These are phyloP conservation scores for Crossocerus cetratus DNA, from an alignment of 2,888 invertebrate genomes.

Conservation along the genomic window DNA sequence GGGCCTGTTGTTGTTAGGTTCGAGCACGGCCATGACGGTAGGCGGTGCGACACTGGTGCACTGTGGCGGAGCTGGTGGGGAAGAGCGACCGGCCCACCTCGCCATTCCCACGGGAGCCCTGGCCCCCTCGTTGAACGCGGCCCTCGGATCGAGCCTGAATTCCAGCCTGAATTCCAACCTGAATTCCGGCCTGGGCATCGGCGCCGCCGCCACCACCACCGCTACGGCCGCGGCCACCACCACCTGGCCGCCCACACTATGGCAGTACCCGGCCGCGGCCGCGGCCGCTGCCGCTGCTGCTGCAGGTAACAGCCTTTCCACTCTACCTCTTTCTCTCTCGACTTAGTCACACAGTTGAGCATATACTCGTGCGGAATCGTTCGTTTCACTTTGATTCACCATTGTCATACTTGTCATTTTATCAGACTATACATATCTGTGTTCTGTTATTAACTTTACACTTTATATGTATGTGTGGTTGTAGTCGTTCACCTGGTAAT, in stretches of 20 bases:
- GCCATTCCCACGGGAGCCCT: slow-evolving; percentile 76
- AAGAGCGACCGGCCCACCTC: slow-evolving; percentile 78
- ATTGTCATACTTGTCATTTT: too few relatives aligned
- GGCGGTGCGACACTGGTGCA: slow-evolving; percentile 82
- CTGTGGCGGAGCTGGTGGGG: slow-evolving; percentile 82
- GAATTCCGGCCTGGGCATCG: slow-evolving; percentile 72
- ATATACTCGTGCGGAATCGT: background rate
- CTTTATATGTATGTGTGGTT: too few relatives aligned
- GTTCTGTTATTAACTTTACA: too few relatives aligned
- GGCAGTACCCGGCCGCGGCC: slow-evolving; percentile 81
- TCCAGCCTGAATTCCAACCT: slow-evolving; percentile 75
- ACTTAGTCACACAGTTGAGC: background rate
- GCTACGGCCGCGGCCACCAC: slow-evolving; percentile 64
- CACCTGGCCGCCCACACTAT: slow-evolving; percentile 79
- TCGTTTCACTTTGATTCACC: too few relatives aligned
- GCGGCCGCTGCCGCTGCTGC: slow-evolving; percentile 58
- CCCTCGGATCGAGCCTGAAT: slow-evolving; percentile 72
- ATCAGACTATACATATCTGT: too few relatives aligned
- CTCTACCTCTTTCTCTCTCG: background rate
- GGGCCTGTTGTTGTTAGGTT: slow-evolving; percentile 76
- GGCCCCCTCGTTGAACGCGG: slow-evolving; percentile 77
- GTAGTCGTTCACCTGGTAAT: too few relatives aligned
- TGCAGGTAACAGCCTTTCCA: slow-evolving; percentile 52
- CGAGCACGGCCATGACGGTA: slow-evolving; percentile 83
- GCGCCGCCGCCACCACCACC: slow-evolving; percentile 78